These are phyloP conservation scores for Trypoxylus dichotomus DNA, from an alignment of 1,140 invertebrate species.

Conservation along the genomic window DNA sequence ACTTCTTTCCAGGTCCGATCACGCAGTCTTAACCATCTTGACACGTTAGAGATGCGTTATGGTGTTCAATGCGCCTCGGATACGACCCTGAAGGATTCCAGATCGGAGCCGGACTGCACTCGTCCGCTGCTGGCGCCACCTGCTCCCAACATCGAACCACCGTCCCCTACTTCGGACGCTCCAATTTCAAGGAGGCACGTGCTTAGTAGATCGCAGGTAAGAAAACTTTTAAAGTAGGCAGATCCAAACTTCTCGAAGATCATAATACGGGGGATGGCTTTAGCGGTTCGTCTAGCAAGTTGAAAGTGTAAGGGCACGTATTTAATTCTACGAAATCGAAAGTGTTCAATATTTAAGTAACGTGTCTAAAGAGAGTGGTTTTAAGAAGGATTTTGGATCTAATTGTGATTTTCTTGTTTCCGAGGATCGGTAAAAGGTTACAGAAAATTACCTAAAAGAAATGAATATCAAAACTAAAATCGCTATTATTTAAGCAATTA, in stretches of 20 bases:
- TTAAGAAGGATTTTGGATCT: too few species aligned
- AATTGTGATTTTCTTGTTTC: too few species aligned
- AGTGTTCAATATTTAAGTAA: too few species aligned
- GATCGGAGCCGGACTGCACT: constrained; percentile 54
- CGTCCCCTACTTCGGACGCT: constrained; percentile 40
- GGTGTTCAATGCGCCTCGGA: constrained; percentile 50
- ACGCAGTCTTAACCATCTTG: constrained; percentile 65
- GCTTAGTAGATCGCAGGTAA: constrained; percentile 64
- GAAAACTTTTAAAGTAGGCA: constrained; percentile 8
- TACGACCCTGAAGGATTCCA: constrained; percentile 50
- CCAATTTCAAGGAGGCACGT: constrained; percentile 54
- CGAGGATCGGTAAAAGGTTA: too few species aligned
- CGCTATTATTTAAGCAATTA: too few species aligned
- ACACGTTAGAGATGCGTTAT: constrained; percentile 62
- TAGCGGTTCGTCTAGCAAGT: neutral
- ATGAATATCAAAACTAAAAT: too few species aligned
- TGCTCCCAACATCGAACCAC: constrained; percentile 38
- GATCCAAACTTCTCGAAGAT: constrained; percentile 15
- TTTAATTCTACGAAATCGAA: too few species aligned
- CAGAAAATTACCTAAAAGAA: too few species aligned
- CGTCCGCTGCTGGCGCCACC: constrained; percentile 43
- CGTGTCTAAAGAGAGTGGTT: too few species aligned
- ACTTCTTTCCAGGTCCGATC: constrained; percentile 60
- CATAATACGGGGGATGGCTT: too few species aligned
- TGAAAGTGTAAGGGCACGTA: neutral